Conservation (phyloP, 2,797 vertebrate species). For the Eleutherodactylus coqui region DNA sequence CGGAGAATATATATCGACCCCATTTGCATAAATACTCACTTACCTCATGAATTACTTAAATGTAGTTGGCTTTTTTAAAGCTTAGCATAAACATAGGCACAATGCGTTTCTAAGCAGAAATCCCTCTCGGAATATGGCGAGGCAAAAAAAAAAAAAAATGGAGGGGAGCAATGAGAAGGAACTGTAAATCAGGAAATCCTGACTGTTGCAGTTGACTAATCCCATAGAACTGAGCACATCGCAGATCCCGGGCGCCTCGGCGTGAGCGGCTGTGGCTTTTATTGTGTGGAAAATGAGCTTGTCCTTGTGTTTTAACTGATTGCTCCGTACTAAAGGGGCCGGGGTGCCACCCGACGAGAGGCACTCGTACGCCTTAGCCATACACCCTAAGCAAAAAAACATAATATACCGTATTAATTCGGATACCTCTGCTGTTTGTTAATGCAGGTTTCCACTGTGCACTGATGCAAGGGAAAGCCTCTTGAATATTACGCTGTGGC, state of each 20-base stretch:
- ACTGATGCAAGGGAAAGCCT: constrained; percentile 25
- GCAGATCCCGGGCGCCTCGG: background rate
- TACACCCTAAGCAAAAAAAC: background rate
- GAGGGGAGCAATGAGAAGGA: constrained; percentile 20
- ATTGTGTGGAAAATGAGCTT: background rate
- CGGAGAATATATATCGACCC: constrained; percentile 80
- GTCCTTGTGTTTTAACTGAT: constrained; percentile 12
- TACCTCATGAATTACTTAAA: constrained; percentile 85
- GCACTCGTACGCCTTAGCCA: background rate
- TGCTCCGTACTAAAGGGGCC: background rate
- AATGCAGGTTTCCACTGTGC: constrained; percentile 19
- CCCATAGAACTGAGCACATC: background rate
- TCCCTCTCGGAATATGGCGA: constrained; percentile 19
- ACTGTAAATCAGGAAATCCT: constrained; percentile 44
- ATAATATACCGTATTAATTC: constrained; percentile 22
- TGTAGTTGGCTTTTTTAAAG: constrained; percentile 81
- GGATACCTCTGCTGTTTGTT: constrained; percentile 25
- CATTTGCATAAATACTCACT: constrained; percentile 85
- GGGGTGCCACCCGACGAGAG: background rate
- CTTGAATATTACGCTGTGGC: constrained; percentile 15
- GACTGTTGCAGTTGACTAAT: constrained; percentile 21
- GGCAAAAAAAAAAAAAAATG: too few species aligned
- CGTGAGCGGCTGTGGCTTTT: background rate
- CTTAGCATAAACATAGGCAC: constrained; percentile 79
- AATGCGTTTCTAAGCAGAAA: constrained; percentile 73